Evolutionary conservation across 2,888 invertebrate species (phyloP), one percentile per base, ranked within the genome.

Genomic region (Clostera curtula): DNA sequence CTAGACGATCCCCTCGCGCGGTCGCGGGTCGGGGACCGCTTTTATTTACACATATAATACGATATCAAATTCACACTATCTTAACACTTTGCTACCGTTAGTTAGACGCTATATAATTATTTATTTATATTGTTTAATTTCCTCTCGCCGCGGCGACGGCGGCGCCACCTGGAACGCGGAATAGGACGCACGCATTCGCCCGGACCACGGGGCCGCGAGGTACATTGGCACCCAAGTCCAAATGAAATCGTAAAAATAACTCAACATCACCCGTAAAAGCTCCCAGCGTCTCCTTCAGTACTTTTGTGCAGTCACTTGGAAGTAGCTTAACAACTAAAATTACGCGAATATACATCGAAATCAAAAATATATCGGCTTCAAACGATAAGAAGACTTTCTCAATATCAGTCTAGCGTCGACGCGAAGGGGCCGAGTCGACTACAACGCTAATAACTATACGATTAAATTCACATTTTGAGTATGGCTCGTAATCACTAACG

Each of bases 271-370:
- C 45, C 40, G 26, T 55, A 52, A 63, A 65, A 64, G 61, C 68
- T 63, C 48, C 50, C 54, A 40, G 43, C 58, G 55, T 54, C 52
- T 47, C 55, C 53, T 46, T 46, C 43, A 38, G 44, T 51, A 53
- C 49, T 58, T 80, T 82, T 82, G 80, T 82, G 80, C 80, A 65
- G 60, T 63, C 56, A 53, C 56, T 54, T 73, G 80, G 79, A 79
- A 82, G 79, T 76, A 34, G 53, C 55, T 62, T 56, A 63, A 37
- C 33, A 56, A 63, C 51, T 70, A 74, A 69, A 58, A 32, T 56
- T 63, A 60, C 46, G 49, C 47, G 43, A 46, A 42, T 43, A 43
- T 57, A 60, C 49, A 59, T 46, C 44, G 56, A 65, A 67, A 65
- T 44, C 38, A 61, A 52, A 56, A 58, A 60, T 58, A 62, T 44